Base-by-base conservation (phyloP, 2,888 invertebrate species). In the Conops quadrifasciatus region DNA sequence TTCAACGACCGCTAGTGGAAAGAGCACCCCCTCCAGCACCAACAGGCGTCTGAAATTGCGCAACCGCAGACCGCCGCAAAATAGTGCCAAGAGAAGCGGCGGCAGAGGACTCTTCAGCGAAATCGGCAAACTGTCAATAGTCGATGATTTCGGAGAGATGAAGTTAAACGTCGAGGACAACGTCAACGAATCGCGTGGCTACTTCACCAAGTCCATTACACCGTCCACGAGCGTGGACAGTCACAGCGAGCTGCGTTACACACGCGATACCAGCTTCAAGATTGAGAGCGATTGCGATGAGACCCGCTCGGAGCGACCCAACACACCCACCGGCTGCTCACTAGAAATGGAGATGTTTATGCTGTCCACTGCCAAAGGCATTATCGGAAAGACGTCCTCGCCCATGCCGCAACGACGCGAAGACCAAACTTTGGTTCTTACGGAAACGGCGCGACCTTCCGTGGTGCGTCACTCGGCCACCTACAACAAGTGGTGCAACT, bases 261-360 rank as follows among this genome's bases (percentile, higher is more conserved):
- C 75, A 0, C 71, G 71, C 53, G 74, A 75, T 11, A 71, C 71
- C 4, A 71, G 69, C n/a, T 7, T 43, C 15, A 28, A 70, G 66
- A n/a, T 28, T 28, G 19, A n/a, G 28, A 16, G 4, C 11, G 30
- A 30, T 26, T 26, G 16, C 56, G 16, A 4, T n/a, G 5, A 64
- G 63, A 30, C 69, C 69, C 43, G 53, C 43, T 66, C 36, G n/a
- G 68, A 60, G 19, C 30, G 49, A 15, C 21, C 51, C 1, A 21
- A 26, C n/a, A 15, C 68, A 1, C 43, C 63, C 24, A 73, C 59
- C 11, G 19, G 56, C 26, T 36, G 67, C 51, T 78, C 84, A 67
- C 75, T 85, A n/a, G 80, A 83, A 73, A 84, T 84, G 85, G 84
- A 84, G 75, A 83, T 84, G 80, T 80, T 80, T 60, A 83, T 84